Evolutionary conservation across 2,113 vertebrate species (phyloP).

Genomic region (Pelobates fuscus): DNA sequence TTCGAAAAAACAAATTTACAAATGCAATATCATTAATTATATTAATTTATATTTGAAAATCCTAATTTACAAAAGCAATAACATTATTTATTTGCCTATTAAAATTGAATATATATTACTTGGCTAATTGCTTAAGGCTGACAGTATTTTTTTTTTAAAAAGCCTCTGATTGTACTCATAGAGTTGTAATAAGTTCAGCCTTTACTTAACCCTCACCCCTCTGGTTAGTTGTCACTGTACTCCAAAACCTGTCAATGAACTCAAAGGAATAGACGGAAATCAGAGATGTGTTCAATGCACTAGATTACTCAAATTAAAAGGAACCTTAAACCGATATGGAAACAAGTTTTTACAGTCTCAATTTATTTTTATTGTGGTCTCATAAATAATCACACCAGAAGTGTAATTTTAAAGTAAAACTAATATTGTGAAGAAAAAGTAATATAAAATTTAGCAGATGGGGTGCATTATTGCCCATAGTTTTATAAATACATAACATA

Average conservation of each 20-base stretch:
- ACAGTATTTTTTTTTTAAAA: slow-evolving; percentile 63
- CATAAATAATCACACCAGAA: no score
- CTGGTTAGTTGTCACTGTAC: slow-evolving; percentile 30
- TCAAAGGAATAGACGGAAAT: background rate
- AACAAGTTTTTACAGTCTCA: no score
- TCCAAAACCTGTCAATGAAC: slow-evolving; percentile 10
- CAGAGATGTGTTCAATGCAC: background rate
- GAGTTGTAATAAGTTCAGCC: slow-evolving; percentile 32
- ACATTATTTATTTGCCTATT: slow-evolving; percentile 77
- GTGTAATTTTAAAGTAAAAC: no score
- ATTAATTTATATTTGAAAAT: slow-evolving; percentile 77
- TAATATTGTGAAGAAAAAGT: no score
- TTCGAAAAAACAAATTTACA: slow-evolving; percentile 74
- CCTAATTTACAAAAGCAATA: slow-evolving; percentile 78
- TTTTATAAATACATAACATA: no score
- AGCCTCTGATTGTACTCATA: slow-evolving; percentile 65
- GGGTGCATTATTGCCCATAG: no score
- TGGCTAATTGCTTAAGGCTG: slow-evolving; percentile 69
- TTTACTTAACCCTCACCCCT: background rate
- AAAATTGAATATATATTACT: slow-evolving; percentile 70
- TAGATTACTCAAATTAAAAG: slow-evolving; percentile 10
- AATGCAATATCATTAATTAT: slow-evolving; percentile 80
- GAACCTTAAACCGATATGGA: no score
- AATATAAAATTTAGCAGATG: no score
- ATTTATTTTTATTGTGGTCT: no score